These are phyloP conservation scores for Porphyrio hochstetteri DNA, from an alignment of 2,113 vertebrate genomes.

Conservation along the genomic window DNA sequence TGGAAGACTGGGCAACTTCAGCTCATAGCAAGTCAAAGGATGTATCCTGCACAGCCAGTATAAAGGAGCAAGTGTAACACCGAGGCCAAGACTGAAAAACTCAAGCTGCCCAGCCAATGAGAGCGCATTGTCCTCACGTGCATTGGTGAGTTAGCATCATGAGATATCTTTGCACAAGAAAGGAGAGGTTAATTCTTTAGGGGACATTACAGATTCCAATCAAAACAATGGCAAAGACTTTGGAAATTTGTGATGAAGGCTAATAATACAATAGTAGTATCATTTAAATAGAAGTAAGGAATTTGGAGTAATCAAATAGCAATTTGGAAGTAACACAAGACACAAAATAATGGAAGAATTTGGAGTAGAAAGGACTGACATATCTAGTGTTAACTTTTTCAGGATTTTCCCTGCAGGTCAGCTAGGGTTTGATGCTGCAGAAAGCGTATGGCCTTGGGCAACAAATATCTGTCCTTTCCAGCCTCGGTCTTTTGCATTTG, in stretches of 20 bases:
- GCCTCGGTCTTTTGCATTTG: background rate
- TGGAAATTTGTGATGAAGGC: background rate
- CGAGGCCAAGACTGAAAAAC: background rate
- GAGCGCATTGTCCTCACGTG: rapidly evolving
- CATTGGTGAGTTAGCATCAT: background rate
- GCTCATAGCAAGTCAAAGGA: background rate
- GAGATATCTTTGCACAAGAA: background rate
- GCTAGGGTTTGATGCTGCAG: background rate
- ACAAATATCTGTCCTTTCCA: background rate
- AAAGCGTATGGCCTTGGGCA: background rate
- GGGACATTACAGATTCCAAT: background rate
- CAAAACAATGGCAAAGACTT: background rate
- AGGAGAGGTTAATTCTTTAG: background rate
- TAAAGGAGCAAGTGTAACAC: background rate
- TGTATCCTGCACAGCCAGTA: background rate
- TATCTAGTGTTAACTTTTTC: background rate
- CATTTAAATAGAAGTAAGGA: background rate
- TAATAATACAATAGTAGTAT: background rate
- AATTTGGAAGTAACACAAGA: background rate
- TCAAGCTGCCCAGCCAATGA: background rate
- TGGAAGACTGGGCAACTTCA: background rate
- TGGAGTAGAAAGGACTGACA: background rate
- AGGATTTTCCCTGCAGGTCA: background rate
- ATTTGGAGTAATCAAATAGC: background rate
- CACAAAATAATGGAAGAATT: background rate